These are phyloP conservation scores for Rostratula benghalensis DNA, from an alignment of 2,113 vertebrate genomes.

Conservation along the genomic window DNA sequence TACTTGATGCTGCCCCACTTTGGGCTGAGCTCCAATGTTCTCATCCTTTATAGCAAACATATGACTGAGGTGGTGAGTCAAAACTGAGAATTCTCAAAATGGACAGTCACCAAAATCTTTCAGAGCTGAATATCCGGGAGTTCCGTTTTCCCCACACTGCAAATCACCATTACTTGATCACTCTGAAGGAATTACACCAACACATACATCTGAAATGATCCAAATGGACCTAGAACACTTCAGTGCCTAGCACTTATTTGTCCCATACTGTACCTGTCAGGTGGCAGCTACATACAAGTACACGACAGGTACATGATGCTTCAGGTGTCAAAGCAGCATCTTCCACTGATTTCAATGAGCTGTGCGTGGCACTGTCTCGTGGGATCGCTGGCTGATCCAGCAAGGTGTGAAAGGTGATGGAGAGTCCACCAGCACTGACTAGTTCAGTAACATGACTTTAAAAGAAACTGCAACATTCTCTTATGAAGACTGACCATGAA, in stretches of 20 bases:
- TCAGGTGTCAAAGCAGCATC: conserved; percentile 62
- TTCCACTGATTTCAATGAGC: conserved; percentile 57
- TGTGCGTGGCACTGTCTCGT: conserved; percentile 43
- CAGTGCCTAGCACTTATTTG: neutral
- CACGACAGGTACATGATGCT: conserved; percentile 4
- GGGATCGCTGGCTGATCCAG: conserved; percentile 55
- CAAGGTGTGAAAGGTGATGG: conserved; percentile 46
- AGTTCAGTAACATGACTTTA: neutral
- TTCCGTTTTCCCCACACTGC: neutral
- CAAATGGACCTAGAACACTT: neutral
- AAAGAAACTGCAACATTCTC: neutral
- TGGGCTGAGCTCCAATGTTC: neutral
- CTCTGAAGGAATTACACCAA: neutral
- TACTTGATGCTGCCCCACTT: neutral
- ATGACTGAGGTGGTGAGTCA: neutral
- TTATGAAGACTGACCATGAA: neutral
- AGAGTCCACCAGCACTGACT: conserved; percentile 34
- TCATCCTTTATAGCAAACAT: neutral
- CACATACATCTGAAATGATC: neutral
- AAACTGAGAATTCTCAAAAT: neutral
- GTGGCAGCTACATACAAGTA: conserved; percentile 58
- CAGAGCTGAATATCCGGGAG: neutral
- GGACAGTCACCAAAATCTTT: neutral
- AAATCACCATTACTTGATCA: neutral
- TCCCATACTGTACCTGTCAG: conserved; percentile 66